Evolutionary conservation across 2,113 vertebrate species (phyloP).

Genomic region (Rallus limicola): DNA sequence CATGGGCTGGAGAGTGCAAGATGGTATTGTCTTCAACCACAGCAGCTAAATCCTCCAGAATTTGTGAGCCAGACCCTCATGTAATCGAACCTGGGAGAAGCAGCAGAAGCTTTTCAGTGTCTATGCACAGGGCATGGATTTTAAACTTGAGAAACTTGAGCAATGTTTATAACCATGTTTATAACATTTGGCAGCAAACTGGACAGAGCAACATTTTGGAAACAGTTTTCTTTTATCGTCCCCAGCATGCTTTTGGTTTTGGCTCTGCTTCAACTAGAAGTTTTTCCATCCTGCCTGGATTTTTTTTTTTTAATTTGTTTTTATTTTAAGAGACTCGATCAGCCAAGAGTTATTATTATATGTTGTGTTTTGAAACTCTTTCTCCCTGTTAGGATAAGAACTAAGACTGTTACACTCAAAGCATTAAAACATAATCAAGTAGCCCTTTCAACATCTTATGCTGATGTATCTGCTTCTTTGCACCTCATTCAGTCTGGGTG

Average conservation of each 20-base stretch:
- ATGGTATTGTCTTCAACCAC: not conserved
- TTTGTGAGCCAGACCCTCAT: not conserved
- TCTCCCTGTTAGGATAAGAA: not conserved
- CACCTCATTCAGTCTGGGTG: not conserved
- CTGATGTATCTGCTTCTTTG: constrained; percentile 25
- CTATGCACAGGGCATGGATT: not conserved
- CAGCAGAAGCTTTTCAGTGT: not conserved
- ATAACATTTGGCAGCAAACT: constrained; percentile 32
- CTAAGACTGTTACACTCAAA: not conserved
- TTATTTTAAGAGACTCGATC: constrained; percentile 20
- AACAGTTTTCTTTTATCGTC: constrained; percentile 38
- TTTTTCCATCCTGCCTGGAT: constrained; percentile 30
- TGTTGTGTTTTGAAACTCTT: not conserved
- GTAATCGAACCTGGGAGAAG: not conserved
- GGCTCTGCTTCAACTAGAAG: constrained; percentile 27
- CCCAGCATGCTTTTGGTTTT: constrained; percentile 48
- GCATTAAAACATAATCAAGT: not conserved
- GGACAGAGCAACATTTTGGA: constrained; percentile 24
- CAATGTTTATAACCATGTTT: constrained; percentile 24
- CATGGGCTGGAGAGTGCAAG: not conserved
- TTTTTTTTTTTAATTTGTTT: constrained; percentile 3
- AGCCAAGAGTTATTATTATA: constrained; percentile 21
- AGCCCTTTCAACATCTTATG: not conserved
- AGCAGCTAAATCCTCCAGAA: not conserved
- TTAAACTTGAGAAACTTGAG: constrained; percentile 30